These are phyloP conservation scores for Caenorhabditis virilis DNA, from an alignment of 2,888 invertebrate genomes.

Conservation along the genomic window DNA sequence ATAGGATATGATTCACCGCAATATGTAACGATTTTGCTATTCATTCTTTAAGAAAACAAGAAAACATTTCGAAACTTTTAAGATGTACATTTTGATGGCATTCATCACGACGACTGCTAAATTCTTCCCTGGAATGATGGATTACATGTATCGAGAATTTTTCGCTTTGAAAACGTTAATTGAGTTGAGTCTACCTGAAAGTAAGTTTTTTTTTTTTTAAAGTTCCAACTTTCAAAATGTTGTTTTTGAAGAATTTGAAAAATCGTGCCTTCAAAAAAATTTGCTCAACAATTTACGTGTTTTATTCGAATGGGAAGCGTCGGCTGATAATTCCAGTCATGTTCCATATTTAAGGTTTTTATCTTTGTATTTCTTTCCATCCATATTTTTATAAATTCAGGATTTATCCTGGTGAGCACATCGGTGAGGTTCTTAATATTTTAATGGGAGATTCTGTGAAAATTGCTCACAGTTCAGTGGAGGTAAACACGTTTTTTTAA, in stretches of 20 bases:
- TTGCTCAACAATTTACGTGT: constrained; percentile 15
- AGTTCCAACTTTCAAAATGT: not conserved
- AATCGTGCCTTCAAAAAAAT: constrained; percentile 6
- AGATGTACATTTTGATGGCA: constrained; percentile 18
- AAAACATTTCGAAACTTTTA: constrained; percentile 4
- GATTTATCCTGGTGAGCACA: constrained; percentile 14
- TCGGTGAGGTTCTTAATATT: constrained; percentile 9
- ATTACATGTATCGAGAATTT: constrained; percentile 22
- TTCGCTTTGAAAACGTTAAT: constrained; percentile 12
- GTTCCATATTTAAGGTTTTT: not conserved
- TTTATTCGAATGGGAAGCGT: constrained; percentile 29
- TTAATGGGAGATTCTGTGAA: constrained; percentile 3
- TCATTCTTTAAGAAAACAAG: not conserved
- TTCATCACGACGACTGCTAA: constrained; percentile 7
- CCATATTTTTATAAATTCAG: not conserved
- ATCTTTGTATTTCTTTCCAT: not conserved
- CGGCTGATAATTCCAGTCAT: not conserved
- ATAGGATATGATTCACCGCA: not conserved
- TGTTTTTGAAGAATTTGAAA: constrained; percentile 2
- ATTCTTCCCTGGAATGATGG: constrained; percentile 34
- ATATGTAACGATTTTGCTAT: constrained; percentile 4
- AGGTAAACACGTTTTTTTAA: too few relatives aligned
- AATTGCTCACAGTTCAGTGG: not conserved
- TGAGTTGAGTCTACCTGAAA: constrained; percentile 1
- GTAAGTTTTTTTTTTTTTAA: not conserved